phyloP scores from a whole-genome alignment of 2,113 vertebrate species.

The Recurvirostra avosetta region DNA sequence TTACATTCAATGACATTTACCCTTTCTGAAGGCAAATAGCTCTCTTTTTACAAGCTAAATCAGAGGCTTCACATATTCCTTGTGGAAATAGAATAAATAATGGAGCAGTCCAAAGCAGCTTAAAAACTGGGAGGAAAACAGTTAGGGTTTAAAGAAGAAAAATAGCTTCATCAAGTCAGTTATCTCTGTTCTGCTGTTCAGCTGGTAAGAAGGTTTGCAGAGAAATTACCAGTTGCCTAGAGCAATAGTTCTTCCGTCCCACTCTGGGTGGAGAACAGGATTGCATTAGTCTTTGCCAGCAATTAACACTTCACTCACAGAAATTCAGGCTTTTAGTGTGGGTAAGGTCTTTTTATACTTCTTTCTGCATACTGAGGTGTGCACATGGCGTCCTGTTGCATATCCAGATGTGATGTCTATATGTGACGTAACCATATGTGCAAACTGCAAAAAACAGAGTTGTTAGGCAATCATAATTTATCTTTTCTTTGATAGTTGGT shows the following conservation, averaged over 20 bases:
- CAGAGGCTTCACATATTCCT: fast-evolving
- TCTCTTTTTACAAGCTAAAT: background rate
- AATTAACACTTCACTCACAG: background rate
- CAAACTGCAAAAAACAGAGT: background rate
- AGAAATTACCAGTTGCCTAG: background rate
- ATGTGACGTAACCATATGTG: fast-evolving
- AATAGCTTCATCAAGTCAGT: background rate
- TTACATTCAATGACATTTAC: background rate
- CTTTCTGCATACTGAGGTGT: background rate
- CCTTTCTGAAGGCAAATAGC: background rate
- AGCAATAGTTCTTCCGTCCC: background rate
- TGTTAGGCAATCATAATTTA: background rate
- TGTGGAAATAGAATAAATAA: background rate
- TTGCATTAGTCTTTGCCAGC: background rate
- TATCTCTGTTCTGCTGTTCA: background rate
- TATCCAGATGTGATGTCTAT: background rate
- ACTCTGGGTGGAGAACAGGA: background rate
- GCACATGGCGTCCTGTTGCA: background rate
- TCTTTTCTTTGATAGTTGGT: background rate
- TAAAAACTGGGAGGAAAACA: background rate
- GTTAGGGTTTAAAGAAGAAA: background rate
- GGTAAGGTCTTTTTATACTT: background rate
- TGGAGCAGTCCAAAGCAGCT: background rate
- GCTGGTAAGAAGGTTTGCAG: background rate
- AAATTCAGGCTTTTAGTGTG: background rate